Conservation (phyloP, 1,140 invertebrate genomes). For the Trichogramma pretiosum region DNA sequence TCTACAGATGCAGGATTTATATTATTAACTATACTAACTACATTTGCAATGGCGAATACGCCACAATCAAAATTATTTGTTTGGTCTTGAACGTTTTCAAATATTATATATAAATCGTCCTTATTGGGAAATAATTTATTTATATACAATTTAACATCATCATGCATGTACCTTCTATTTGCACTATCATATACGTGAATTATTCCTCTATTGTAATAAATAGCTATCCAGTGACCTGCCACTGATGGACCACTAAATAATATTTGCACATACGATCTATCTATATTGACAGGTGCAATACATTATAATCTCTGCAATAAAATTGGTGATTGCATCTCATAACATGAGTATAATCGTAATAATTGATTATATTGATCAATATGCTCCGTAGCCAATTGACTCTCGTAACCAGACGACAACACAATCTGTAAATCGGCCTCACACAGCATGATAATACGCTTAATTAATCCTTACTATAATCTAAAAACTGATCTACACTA, state of each 20-base stretch:
- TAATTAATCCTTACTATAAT: too few relatives aligned
- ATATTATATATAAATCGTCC: not conserved
- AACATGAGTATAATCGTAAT: not conserved
- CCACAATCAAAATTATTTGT: conserved; percentile 11
- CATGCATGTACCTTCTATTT: not conserved
- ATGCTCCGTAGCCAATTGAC: not conserved
- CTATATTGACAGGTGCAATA: not conserved
- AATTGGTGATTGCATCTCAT: not conserved
- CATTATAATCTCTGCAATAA: not conserved
- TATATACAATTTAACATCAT: not conserved
- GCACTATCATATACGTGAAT: not conserved
- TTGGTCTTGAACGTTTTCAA: conserved; percentile 11
- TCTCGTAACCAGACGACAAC: not conserved
- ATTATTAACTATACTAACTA: conserved; percentile 1
- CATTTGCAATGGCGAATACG: conserved; percentile 18
- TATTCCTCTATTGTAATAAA: not conserved
- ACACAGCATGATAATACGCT: too few relatives aligned
- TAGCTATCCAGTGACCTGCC: conserved; percentile 1
- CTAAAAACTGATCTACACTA: too few relatives aligned
- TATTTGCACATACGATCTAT: not conserved
- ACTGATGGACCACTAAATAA: not conserved
- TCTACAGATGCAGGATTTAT: not conserved
- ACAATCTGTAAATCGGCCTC: too few relatives aligned
- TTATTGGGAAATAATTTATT: conserved; percentile 2
- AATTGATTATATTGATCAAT: not conserved